phyloP scores from a whole-genome alignment of 2,113 vertebrate species.

The Danionella cerebrum region DNA sequence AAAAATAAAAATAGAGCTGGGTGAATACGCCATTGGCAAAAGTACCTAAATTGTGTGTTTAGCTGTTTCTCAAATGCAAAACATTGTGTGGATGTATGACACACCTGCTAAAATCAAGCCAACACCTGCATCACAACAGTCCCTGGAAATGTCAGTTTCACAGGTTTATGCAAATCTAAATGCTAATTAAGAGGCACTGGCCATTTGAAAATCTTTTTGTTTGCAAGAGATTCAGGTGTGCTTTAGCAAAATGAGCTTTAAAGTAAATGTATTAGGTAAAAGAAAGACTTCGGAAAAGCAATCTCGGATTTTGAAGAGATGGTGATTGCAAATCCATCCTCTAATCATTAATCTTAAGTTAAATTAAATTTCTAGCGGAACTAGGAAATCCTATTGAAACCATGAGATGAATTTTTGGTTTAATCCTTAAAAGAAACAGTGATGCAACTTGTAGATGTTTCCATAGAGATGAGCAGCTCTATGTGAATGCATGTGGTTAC shows the following conservation, averaged over 20 bases:
- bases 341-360: neutral
- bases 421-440: neutral
- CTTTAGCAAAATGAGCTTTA: neutral
- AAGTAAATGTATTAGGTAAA: too few relatives aligned
- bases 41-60: neutral
- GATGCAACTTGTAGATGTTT: constrained; percentile 12
- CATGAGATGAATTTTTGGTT: neutral
- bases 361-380: neutral
- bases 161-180: neutral
- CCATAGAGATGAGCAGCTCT: neutral
- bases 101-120: neutral
- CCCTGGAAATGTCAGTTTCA: neutral
- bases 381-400: neutral
- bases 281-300: neutral
- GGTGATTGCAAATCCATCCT: neutral
- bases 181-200: neutral
- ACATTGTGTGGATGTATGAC: neutral
- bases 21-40: neutral
- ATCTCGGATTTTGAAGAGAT: neutral
- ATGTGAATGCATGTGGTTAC: neutral
- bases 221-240: neutral
- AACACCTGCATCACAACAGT: neutral
- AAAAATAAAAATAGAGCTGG: constrained; percentile 3
- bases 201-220: neutral
- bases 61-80: neutral